A percentile compares a stretch with the other conserved stretches of the same genome.
Conservation (phyloP, 2,888 invertebrate species). For the Cheilosia impressa region DNA sequence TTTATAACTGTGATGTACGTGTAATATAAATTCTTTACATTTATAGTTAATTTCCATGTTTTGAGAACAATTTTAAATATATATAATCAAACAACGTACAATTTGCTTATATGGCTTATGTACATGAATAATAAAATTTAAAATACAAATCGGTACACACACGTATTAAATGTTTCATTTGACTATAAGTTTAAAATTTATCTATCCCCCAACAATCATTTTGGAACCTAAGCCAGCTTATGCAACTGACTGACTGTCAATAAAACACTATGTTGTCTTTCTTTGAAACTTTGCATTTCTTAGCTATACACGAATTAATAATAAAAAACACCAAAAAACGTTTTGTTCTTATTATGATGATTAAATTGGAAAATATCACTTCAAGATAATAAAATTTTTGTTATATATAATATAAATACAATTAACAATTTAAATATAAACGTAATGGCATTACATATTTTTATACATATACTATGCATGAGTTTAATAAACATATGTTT, state of each 20-base stretch:
- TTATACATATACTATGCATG: slow-evolving; percentile 36
- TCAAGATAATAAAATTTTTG: slow-evolving; percentile 38
- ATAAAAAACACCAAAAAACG: slow-evolving; percentile 59
- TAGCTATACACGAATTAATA: slow-evolving; percentile 35
- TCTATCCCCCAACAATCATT: background rate
- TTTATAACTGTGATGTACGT: slow-evolving; percentile 15
- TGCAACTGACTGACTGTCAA: slow-evolving; percentile 59
- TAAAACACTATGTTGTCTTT: slow-evolving; percentile 15
- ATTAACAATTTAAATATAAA: slow-evolving; percentile 54
- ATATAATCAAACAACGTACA: slow-evolving; percentile 22
- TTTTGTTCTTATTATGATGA: slow-evolving; percentile 48
- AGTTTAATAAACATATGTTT: slow-evolving; percentile 40
- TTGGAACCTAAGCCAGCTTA: background rate
- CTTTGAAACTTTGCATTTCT: background rate
- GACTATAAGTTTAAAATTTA: slow-evolving; percentile 3
- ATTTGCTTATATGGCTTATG: slow-evolving; percentile 4
- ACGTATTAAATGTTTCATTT: slow-evolving; percentile 1
- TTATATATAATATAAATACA: slow-evolving; percentile 52
- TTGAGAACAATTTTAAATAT: slow-evolving; percentile 1
- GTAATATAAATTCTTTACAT: slow-evolving; percentile 52
- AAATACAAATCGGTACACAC: slow-evolving; percentile 32
- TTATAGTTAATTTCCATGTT: slow-evolving; percentile 21
- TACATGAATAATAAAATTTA: slow-evolving; percentile 40
- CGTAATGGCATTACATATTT: slow-evolving; percentile 12
- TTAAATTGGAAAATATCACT: slow-evolving; percentile 73